Conservation (phyloP, 2,113 vertebrate species). For the Dromiciops gliroides region DNA sequence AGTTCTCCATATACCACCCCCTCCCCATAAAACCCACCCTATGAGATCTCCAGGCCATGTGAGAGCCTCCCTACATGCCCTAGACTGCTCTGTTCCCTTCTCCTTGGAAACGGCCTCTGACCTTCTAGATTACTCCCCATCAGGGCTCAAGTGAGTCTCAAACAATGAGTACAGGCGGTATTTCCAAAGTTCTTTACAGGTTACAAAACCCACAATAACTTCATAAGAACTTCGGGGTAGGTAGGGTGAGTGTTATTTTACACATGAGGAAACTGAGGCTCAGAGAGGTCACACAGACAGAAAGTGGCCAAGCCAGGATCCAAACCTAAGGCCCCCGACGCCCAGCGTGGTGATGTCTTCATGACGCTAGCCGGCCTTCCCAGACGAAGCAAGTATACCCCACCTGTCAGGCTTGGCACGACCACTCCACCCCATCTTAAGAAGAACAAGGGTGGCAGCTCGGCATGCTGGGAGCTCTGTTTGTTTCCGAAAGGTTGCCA, state of each 20-base stretch:
- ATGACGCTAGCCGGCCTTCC: background rate
- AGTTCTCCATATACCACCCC: background rate
- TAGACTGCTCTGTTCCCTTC: background rate
- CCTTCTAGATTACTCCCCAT: background rate
- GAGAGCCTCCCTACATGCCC: background rate
- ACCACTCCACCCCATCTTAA: background rate
- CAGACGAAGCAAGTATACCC: too few species aligned
- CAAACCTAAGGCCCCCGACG: background rate
- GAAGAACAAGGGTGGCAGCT: background rate
- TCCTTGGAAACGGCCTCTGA: background rate
- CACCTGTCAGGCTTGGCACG: rapidly evolving
- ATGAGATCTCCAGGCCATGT: constrained; percentile 21
- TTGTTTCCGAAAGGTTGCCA: background rate
- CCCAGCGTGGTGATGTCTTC: background rate
- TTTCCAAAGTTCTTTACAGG: background rate
- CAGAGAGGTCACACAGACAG: background rate
- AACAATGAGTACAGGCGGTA: background rate
- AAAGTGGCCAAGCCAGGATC: background rate
- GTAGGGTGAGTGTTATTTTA: background rate
- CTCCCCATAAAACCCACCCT: constrained; percentile 45
- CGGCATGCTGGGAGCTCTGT: background rate
- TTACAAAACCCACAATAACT: background rate
- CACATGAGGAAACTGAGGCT: background rate
- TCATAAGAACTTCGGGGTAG: too few species aligned
- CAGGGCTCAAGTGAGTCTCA: background rate